Conservation (phyloP, 2,797 vertebrate genomes). For the Carapus acus region DNA sequence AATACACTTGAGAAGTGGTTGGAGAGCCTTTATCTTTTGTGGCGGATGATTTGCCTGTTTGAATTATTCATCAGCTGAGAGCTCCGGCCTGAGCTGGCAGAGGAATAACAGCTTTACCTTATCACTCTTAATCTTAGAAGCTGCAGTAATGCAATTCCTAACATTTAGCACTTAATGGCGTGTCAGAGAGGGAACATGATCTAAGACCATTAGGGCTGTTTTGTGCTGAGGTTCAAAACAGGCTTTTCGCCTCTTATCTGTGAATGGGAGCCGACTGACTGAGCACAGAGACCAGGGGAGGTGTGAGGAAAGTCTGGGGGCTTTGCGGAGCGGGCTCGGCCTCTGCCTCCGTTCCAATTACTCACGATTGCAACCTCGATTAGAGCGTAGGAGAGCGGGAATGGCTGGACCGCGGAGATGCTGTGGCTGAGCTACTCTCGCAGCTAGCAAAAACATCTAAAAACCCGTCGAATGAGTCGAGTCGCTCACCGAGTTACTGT, state of each 20-base stretch:
- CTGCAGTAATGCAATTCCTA: slow-evolving; percentile 81
- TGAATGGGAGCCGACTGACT: slow-evolving; percentile 43
- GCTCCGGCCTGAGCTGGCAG: slow-evolving; percentile 75
- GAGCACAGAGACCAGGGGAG: slow-evolving; percentile 49
- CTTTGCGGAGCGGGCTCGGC: slow-evolving; percentile 30
- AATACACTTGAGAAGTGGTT: slow-evolving; percentile 81
- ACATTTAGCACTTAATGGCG: slow-evolving; percentile 85
- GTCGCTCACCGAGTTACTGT: no score
- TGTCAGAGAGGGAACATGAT: slow-evolving; percentile 77
- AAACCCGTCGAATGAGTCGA: no score
- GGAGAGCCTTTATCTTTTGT: slow-evolving; percentile 82
- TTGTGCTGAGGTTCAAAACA: slow-evolving; percentile 75
- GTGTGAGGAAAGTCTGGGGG: slow-evolving; percentile 48
- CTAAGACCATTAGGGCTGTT: slow-evolving; percentile 76
- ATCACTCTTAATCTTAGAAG: slow-evolving; percentile 86
- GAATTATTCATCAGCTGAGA: slow-evolving; percentile 89
- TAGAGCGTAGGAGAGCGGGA: no score
- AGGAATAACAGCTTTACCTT: slow-evolving; percentile 84
- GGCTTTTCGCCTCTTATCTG: slow-evolving; percentile 66
- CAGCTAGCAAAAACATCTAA: no score
- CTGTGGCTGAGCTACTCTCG: no score
- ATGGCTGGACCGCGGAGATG: no score
- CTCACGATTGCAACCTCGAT: no score
- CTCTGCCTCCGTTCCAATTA: slow-evolving; percentile 1
- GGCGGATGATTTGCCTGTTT: slow-evolving; percentile 81